Conservation (phyloP, 2,888 invertebrate genomes). For the Apantesis nais region DNA sequence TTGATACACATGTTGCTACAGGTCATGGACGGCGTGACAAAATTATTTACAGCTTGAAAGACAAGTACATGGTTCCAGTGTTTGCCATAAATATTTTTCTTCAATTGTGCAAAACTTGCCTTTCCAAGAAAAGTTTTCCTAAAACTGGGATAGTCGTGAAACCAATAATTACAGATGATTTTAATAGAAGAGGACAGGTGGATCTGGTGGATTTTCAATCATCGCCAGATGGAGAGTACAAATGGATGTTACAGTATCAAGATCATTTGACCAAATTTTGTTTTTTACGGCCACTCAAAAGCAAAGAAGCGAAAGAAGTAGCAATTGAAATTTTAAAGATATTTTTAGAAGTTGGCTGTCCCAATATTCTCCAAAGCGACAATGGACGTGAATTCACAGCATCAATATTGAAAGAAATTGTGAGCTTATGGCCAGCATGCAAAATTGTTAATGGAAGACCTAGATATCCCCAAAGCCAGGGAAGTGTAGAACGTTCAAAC, state of each 20-base stretch:
- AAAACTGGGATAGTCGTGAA: no score
- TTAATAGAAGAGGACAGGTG: slow-evolving; percentile 43
- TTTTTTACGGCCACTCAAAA: slow-evolving; percentile 48
- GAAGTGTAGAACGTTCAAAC: slow-evolving; percentile 33
- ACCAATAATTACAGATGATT: no score
- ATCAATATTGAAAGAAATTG: slow-evolving; percentile 35
- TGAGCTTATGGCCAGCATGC: slow-evolving; percentile 36
- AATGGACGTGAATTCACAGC: slow-evolving; percentile 37
- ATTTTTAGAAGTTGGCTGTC: slow-evolving; percentile 39
- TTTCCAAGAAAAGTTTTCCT: no score
- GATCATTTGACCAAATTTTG: slow-evolving; percentile 56
- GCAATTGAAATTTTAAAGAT: slow-evolving; percentile 48
- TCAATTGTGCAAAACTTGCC: no score
- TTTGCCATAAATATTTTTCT: no score
- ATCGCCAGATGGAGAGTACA: slow-evolving; percentile 50
- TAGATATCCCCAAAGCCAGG: slow-evolving; percentile 32
- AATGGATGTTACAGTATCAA: slow-evolving; percentile 56
- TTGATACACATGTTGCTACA: no score
- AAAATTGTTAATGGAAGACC: slow-evolving; percentile 36
- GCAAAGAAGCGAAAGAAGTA: slow-evolving; percentile 49
- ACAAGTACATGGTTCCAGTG: no score
- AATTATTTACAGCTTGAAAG: no score
- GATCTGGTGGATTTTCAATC: slow-evolving; percentile 47
- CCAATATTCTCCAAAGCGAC: slow-evolving; percentile 31
- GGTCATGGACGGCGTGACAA: no score